Percentiles rank a stretch among this genome's conserved stretches.
Evolutionary conservation across 2,888 invertebrate species (phyloP).

Genomic region (Didymodactylos carnosus): DNA sequence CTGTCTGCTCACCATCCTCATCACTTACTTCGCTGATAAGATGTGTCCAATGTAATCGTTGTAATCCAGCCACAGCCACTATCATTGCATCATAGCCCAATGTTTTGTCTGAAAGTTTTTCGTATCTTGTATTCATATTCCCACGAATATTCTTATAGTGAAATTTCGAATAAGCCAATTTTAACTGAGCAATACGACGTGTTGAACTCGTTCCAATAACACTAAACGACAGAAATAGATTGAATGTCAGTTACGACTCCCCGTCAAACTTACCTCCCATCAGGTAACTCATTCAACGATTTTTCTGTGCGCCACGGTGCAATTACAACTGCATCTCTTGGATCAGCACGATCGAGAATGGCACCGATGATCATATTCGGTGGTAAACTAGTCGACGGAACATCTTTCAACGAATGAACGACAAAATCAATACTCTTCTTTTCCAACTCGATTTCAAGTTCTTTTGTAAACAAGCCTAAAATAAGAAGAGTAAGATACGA

Average conservation of each 20-base stretch:
- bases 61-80: slow-evolving; percentile 67
- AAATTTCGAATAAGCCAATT: slow-evolving; percentile 58
- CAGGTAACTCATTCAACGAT: slow-evolving; percentile 15
- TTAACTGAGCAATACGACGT: slow-evolving; percentile 66
- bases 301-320: slow-evolving; percentile 43
- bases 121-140: slow-evolving; percentile 72
- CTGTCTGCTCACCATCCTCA: too few relatives aligned
- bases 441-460: slow-evolving; percentile 64
- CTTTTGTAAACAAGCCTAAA: slow-evolving; percentile 84
- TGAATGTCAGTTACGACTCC: too few relatives aligned
- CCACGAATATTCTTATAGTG: slow-evolving; percentile 57
- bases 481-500: too few relatives aligned
- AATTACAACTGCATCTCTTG: slow-evolving; percentile 69
- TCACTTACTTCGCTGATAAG: slow-evolving; percentile 45
- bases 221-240: too few relatives aligned
- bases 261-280: too few relatives aligned
- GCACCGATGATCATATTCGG: slow-evolving; percentile 65
- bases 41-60: slow-evolving; percentile 65
- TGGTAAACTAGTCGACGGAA: slow-evolving; percentile 62
- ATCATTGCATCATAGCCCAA: slow-evolving; percentile 53
- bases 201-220: slow-evolving; percentile 64
- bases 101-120: slow-evolving; percentile 46
- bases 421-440: slow-evolving; percentile 57
- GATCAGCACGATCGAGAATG: slow-evolving; percentile 50
- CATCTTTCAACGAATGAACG: slow-evolving; percentile 82